Base-by-base conservation (phyloP, 2,888 invertebrate genomes). In the Nephrotoma appendiculata region DNA sequence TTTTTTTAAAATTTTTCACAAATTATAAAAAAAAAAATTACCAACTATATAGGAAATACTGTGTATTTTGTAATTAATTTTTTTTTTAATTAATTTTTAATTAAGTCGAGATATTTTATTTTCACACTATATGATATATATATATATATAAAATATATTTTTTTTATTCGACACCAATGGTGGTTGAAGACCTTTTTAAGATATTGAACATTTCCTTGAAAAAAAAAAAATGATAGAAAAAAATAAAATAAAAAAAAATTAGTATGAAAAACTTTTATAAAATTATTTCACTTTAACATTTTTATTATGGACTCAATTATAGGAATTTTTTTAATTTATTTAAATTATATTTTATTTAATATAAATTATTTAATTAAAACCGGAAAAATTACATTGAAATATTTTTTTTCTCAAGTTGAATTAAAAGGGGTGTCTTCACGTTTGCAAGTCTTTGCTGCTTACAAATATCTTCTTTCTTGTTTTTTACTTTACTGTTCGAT, bases 371-470 rank as follows among this genome's bases (percentile, higher is more conserved):
- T 31, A 71, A 71, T 71, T 71, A 71, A 71, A 71, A 71, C 19
- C 31, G 31, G 9, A 71, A 71, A 57, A 71, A 71, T 71, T 71
- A 71, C 71, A 71, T 71, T 71, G 71, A 71, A 71, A 71, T 71
- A 85, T 85, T 85, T 43, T 85, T 44, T 85, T 42, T 85, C 71
- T 71, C 31, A 19, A 44, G 15, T 85, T 85, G 19, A 71, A 71
- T 85, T 85, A 31, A 85, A 85, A 85, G 44, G 43, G 44, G 44
- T 85, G 84, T 84, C 43, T 84, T 84, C 84, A 42, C 84, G 71
- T 71, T 84, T 84, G 84, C 43, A 84, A 42, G 84, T 84, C 42
- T 84, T 84, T n/a, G n/a, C 41, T 43, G 44, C 19, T 45, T 15
- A 85, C 15, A 85, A 85, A 83, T 83, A 83, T 83, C 6, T 83